Percentiles rank a stretch among this genome's conserved stretches.
These are phyloP conservation scores for Palythoa caribaeorum DNA, from an alignment of 92 coral and sea anemone genomes.

Conservation along the genomic window DNA sequence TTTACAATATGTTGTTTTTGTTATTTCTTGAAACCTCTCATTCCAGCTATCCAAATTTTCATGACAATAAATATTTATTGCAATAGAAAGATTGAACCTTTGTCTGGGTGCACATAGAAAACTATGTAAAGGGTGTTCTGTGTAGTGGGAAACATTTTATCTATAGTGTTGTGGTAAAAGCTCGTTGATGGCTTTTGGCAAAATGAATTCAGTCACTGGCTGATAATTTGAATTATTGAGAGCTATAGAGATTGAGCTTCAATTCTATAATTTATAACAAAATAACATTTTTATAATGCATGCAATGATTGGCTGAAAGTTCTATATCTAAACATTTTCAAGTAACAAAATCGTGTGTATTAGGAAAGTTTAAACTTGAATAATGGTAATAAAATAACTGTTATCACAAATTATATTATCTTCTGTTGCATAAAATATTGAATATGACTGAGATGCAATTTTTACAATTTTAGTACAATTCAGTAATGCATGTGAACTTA, in stretches of 20 bases:
- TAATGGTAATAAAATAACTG: neutral
- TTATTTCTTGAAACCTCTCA: neutral
- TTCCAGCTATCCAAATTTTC: neutral
- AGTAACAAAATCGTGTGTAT: neutral
- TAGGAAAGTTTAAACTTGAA: too few relatives aligned
- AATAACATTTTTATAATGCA: neutral
- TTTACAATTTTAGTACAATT: neutral
- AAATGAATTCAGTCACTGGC: neutral
- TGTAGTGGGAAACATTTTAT: neutral
- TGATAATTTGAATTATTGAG: neutral
- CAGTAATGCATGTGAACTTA: neutral
- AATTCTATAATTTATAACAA: neutral
- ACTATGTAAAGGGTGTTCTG: neutral
- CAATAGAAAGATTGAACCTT: neutral
- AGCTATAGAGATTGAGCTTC: neutral
- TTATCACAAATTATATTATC: too few relatives aligned
- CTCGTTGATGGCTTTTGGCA: neutral
- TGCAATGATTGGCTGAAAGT: neutral
- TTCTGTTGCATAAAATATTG: neutral
- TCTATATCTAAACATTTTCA: too few relatives aligned
- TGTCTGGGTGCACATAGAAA: constrained; percentile 25
- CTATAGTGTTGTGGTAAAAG: neutral
- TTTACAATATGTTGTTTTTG: constrained; percentile 15
- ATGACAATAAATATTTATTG: neutral
- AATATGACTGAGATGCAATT: neutral